phyloP scores from a whole-genome alignment of 2,888 invertebrate species.

The Anorthoa munda region DNA sequence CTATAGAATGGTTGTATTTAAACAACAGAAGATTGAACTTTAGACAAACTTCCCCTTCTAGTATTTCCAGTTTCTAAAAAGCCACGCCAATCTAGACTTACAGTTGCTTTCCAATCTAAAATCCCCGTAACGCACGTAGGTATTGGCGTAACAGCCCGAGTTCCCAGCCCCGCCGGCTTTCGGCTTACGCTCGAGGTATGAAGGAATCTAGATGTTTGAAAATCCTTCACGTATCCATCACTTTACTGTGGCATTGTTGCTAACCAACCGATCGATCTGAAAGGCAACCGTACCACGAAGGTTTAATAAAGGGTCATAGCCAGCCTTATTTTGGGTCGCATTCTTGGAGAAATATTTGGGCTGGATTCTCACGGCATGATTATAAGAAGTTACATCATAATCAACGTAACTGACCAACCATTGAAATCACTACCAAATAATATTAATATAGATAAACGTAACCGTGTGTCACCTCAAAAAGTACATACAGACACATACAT shows the following conservation, averaged over 20 bases:
- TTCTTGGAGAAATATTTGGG: background rate
- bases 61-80: background rate
- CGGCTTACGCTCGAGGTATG: background rate
- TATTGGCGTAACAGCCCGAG: conserved; percentile 9
- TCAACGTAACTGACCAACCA: background rate
- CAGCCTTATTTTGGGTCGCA: background rate
- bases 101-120: conserved; percentile 4
- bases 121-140: background rate
- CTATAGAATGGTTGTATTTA: too few species aligned
- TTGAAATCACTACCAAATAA: too few species aligned
- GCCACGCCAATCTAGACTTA: background rate
- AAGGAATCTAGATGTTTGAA: conserved; percentile 23
- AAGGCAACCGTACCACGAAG: background rate
- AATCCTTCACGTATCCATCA: conserved; percentile 31
- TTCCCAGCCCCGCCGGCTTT: conserved; percentile 10
- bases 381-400: background rate
- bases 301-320: background rate
- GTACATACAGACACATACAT: too few species aligned
- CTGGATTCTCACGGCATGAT: background rate
- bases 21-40: too few species aligned
- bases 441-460: too few species aligned
- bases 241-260: background rate
- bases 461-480: too few species aligned
- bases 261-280: background rate
- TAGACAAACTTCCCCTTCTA: too few species aligned